These are phyloP conservation scores for Drosophila asahinai DNA, from an alignment of 1,140 invertebrate species.

Conservation along the genomic window DNA sequence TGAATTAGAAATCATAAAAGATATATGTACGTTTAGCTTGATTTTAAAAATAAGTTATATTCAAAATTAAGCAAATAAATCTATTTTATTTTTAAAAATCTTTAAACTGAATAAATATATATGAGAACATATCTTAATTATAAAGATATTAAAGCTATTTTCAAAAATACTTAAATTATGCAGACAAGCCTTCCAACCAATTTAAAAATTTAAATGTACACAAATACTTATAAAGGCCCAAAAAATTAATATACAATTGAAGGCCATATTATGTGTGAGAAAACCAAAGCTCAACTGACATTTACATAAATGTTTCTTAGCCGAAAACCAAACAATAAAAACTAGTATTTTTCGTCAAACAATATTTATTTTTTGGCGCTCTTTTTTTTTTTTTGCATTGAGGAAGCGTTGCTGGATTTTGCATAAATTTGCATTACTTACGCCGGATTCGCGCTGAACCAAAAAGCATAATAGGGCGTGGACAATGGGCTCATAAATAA, in stretches of 20 bases:
- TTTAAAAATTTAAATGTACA: background rate
- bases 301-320: slow-evolving; percentile 13
- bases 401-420: slow-evolving; percentile 28
- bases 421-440: slow-evolving; percentile 43
- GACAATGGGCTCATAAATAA: slow-evolving; percentile 41
- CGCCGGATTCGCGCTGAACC: slow-evolving; percentile 15
- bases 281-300: background rate
- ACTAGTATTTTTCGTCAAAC: slow-evolving; percentile 15
- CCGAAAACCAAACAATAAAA: background rate
- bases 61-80: no score
- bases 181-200: no score
- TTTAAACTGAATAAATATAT: background rate
- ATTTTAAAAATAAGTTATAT: no score
- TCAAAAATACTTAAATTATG: background rate
- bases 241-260: background rate
- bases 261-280: background rate
- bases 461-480: slow-evolving; percentile 46
- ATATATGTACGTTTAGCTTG: no score
- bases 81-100: no score
- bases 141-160: background rate
- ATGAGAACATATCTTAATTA: background rate
- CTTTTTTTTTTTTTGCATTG: slow-evolving; percentile 9
- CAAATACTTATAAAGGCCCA: background rate
- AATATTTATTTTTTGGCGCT: slow-evolving; percentile 4
- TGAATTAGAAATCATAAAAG: background rate